Percentiles rank a stretch among this genome's conserved stretches.
phyloP scores from a whole-genome alignment of 2,797 vertebrate genomes.

The Enteromius thamalakanensis region DNA sequence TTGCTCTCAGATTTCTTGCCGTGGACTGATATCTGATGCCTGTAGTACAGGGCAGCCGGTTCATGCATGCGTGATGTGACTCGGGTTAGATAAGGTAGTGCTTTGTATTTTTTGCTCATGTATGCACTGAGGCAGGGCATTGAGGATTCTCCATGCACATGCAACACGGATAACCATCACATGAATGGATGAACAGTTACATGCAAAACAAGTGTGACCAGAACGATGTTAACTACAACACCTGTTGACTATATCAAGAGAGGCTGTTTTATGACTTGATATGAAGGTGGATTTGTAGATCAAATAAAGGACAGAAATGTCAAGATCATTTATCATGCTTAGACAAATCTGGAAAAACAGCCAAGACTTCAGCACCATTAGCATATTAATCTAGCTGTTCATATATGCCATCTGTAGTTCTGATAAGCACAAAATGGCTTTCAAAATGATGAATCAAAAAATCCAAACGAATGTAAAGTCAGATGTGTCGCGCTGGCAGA shows the following conservation, averaged over 20 bases:
- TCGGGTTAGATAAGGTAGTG: neutral
- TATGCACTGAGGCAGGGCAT: constrained; percentile 19
- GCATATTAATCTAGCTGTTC: constrained; percentile 25
- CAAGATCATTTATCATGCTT: constrained; percentile 12
- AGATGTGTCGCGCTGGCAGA: neutral
- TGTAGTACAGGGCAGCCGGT: constrained; percentile 6
- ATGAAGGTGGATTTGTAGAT: constrained; percentile 16
- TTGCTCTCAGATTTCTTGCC: neutral
- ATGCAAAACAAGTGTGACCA: constrained; percentile 26
- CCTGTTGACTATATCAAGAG: neutral
- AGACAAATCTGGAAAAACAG: neutral
- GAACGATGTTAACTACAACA: constrained; percentile 15
- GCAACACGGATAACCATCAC: constrained; percentile 25
- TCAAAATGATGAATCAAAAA: neutral
- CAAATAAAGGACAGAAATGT: neutral
- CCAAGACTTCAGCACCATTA: neutral
- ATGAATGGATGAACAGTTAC: neutral
- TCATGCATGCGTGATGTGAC: constrained; percentile 33
- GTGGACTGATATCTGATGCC: neutral
- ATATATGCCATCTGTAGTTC: constrained; percentile 12
- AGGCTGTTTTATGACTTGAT: neutral
- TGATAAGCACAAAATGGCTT: neutral
- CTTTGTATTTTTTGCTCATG: constrained; percentile 25
- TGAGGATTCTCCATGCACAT: constrained; percentile 38
- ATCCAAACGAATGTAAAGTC: neutral